Base-by-base conservation (phyloP, 2,888 invertebrate species). In the Clivina fossor region DNA sequence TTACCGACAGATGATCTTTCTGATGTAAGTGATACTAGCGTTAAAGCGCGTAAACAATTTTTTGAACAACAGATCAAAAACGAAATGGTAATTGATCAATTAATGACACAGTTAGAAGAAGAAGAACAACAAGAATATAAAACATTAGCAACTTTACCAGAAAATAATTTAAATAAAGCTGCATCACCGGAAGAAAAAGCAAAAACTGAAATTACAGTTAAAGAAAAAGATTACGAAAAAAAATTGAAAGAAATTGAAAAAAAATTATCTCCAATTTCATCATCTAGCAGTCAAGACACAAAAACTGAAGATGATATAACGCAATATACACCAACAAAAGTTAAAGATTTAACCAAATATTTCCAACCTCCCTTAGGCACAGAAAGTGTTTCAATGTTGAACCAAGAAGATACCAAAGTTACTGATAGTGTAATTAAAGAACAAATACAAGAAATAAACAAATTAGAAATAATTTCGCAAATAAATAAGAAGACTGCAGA, bases 51-150 rank as follows among this genome's bases (percentile, higher is more conserved):
- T 57, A 81, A 81, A 48, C 76, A 78, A 58, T 79, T 79, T 54
- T 81, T 80, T 62, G 82, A 82, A 66, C 78, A 80, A 61, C 80
- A 81, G 64, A 80, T 82, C 53, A 79, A 79, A 62, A 80, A 77
- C 58, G 82, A 82, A 62, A 75, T 79, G 71, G 76, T 77, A n/a
- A 76, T 76, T 58, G 77, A 78, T 61, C 76, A 78, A 61, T 64
- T 77, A 4, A 74, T 74, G 64, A 71, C 72, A 20, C 76, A 77
- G 64, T 67, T 74, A 28, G 77, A 78, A 65, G 76, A 76, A 65
- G 74, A 75, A 57, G 69, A 72, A 7, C 72, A 74, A 0, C 78
- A 76, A 2, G 78, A 78, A 65, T 71, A 74, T 53, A 79, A 78
- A 68, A 69, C 74, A 4, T 61, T 66, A n/a, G 48, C 26, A 28